Conservation (phyloP, 2,888 invertebrate genomes). For the Cantharis rustica region DNA sequence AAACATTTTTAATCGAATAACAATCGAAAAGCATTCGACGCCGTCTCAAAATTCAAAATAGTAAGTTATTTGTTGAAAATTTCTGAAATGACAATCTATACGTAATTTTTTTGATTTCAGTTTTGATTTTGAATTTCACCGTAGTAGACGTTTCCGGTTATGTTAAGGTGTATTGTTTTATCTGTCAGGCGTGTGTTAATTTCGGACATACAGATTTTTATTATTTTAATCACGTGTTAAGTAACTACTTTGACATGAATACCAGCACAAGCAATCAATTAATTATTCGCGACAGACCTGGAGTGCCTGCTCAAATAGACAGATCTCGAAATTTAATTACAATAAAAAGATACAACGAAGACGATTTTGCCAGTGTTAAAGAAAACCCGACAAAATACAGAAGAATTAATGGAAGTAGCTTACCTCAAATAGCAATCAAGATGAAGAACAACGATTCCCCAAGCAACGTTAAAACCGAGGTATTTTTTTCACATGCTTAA, state of each 20-base stretch:
- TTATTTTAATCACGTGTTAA: neutral
- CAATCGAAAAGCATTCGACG: neutral
- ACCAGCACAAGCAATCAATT: conserved; percentile 27
- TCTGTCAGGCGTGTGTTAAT: neutral
- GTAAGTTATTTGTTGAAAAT: neutral
- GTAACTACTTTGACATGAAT: neutral
- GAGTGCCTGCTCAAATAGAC: conserved; percentile 8
- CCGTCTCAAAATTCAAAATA: neutral
- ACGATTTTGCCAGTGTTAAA: neutral
- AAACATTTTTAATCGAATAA: neutral
- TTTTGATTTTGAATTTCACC: neutral
- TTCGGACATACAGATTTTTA: neutral
- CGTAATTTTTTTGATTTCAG: neutral
- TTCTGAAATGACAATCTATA: neutral
- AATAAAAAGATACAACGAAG: neutral
- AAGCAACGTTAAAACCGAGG: conserved; percentile 40
- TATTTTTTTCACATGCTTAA: conserved; percentile 24
- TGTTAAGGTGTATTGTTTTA: neutral
- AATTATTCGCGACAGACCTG: conserved; percentile 32
- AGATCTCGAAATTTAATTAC: conserved; percentile 1
- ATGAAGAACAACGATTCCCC: conserved; percentile 45
- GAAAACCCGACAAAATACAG: neutral
- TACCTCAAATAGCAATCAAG: conserved; percentile 52
- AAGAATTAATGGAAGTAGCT: conserved; percentile 22
- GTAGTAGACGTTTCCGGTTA: neutral